Conservation (phyloP, 2,113 vertebrate genomes). For the Protobothrops mucrosquamatus region DNA sequence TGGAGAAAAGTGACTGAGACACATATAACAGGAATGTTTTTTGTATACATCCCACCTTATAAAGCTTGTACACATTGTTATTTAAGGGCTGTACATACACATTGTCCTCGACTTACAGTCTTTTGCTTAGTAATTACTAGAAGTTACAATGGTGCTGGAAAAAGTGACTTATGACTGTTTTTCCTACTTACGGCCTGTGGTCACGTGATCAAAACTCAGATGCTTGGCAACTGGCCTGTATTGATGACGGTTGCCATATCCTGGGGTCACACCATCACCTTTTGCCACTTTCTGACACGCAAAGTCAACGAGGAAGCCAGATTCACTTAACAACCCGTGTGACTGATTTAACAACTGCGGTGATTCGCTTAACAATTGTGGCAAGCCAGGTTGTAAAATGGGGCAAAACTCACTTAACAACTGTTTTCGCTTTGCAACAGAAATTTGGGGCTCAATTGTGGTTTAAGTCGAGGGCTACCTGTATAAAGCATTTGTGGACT, state of each 20-base stretch:
- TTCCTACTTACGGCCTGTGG: neutral
- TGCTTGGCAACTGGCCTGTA: neutral
- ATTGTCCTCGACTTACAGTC: neutral
- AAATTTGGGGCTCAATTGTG: neutral
- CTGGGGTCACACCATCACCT: neutral
- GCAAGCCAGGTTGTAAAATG: neutral
- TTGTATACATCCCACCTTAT: too few species aligned
- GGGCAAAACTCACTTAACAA: neutral
- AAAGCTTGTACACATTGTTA: neutral
- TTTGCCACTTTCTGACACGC: neutral
- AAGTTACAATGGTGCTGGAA: neutral
- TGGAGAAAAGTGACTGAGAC: neutral
- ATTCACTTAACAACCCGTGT: neutral
- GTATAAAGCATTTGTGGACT: neutral
- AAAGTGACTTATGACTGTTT: neutral
- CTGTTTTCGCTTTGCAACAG: neutral
- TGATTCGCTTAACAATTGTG: neutral
- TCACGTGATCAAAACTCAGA: neutral
- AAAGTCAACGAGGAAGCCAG: neutral
- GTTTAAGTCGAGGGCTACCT: neutral
- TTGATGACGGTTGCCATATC: neutral
- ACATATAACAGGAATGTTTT: neutral
- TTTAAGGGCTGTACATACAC: neutral
- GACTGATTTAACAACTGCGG: rapidly evolving
- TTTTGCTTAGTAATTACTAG: neutral